Evolutionary conservation across 2,888 invertebrate species (phyloP).

Genomic region (Xylota segnis): DNA sequence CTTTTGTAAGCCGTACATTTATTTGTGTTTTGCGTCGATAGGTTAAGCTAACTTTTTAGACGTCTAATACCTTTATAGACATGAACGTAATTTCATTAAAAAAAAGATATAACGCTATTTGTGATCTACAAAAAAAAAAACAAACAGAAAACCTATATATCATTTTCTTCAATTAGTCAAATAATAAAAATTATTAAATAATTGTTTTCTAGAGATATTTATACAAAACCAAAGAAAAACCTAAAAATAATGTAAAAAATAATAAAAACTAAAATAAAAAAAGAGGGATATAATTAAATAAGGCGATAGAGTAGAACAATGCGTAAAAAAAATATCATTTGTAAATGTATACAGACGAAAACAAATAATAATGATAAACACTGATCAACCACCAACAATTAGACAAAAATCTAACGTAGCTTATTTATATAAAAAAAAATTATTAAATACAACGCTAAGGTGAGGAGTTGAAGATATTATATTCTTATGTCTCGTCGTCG

Average conservation of each 20-base stretch:
- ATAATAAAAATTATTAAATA: constrained; percentile 71
- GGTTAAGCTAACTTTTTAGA: constrained; percentile 69
- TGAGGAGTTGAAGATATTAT: constrained; percentile 49
- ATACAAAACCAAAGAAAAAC: constrained; percentile 66
- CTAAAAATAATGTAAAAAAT: constrained; percentile 75
- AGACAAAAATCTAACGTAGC: constrained; percentile 71
- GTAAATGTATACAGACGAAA: constrained; percentile 77
- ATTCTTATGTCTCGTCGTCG: constrained; percentile 53
- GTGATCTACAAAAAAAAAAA: constrained; percentile 72
- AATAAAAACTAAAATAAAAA: constrained; percentile 72
- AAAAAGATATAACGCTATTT: constrained; percentile 72
- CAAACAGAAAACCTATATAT: constrained; percentile 67
- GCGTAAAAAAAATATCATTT: constrained; percentile 73
- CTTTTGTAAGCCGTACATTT: constrained; percentile 42
- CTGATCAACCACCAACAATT: constrained; percentile 76
- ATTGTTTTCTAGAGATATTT: constrained; percentile 76
- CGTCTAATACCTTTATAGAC: constrained; percentile 66
- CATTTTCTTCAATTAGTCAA: constrained; percentile 79
- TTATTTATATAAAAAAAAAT: constrained; percentile 69
- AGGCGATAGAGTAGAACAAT: constrained; percentile 71
- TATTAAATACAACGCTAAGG: constrained; percentile 57
- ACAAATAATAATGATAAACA: constrained; percentile 76
- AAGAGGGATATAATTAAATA: constrained; percentile 39
- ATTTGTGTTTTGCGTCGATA: constrained; percentile 68
- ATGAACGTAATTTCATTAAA: constrained; percentile 72